These are phyloP conservation scores for Sylvilagus bachmani DNA, from an alignment of 2,113 vertebrate species.

Conservation along the genomic window DNA sequence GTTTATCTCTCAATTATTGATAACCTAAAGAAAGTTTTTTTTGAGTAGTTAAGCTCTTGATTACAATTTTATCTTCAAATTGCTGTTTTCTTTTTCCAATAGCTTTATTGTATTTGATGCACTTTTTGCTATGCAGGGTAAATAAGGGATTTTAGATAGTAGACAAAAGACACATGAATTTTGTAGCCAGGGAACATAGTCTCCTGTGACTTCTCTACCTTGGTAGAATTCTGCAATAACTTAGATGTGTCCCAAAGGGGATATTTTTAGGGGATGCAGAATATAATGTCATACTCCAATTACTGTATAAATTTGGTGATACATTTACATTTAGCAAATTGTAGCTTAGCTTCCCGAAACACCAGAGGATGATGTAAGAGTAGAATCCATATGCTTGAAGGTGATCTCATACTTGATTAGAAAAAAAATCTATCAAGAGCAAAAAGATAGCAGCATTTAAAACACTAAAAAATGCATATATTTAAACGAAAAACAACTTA, in stretches of 20 bases:
- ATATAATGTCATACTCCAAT: neutral
- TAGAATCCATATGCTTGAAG: conserved; percentile 11
- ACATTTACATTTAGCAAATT: conserved; percentile 3
- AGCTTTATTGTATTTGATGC: neutral
- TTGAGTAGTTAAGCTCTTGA: neutral
- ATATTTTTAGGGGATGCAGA: neutral
- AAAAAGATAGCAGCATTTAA: neutral
- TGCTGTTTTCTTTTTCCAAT: neutral
- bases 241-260: neutral
- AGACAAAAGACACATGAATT: neutral
- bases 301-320: neutral
- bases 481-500: neutral
- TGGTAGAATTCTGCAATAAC: neutral
- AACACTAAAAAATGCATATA: neutral
- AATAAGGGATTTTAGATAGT: neutral
- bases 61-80: neutral
- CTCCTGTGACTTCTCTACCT: neutral
- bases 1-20: neutral
- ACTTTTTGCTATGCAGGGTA: neutral
- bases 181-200: neutral
- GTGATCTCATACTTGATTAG: neutral
- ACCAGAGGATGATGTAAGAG: neutral
- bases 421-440: conserved; percentile 3
- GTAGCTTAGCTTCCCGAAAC: neutral
- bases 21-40: neutral